Percentiles rank a stretch among this genome's conserved stretches.
Evolutionary conservation across 2,888 invertebrate genomes (phyloP).

Genomic region (Andrena trimmerana): DNA sequence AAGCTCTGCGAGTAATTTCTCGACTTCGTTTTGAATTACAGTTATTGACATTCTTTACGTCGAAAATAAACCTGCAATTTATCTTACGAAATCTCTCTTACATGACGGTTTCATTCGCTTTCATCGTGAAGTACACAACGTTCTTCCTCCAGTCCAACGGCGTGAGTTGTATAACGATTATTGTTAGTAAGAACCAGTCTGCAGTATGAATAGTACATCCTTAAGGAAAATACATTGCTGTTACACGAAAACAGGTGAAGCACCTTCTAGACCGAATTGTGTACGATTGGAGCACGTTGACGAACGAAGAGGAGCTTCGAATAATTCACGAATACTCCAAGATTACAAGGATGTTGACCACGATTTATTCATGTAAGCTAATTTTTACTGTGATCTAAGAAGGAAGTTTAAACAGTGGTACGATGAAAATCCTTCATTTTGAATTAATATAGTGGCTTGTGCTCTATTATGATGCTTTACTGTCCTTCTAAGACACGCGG

Average conservation of each 20-base stretch:
- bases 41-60: conserved; percentile 8
- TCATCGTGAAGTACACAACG: conserved; percentile 13
- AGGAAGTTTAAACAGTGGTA: too few relatives aligned
- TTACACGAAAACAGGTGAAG: conserved; percentile 13
- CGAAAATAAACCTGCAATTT: neutral
- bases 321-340: conserved; percentile 31
- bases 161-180: conserved; percentile 26
- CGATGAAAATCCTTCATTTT: too few relatives aligned
- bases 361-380: conserved; percentile 5
- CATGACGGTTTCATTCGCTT: neutral
- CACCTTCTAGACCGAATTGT: conserved; percentile 15
- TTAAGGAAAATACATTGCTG: neutral
- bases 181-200: neutral
- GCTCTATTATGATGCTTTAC: too few relatives aligned
- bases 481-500: too few relatives aligned
- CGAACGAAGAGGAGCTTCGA: conserved; percentile 31
- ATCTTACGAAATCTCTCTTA: neutral
- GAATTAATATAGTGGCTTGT: too few relatives aligned
- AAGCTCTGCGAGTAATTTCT: neutral
- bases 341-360: neutral
- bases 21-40: conserved; percentile 7
- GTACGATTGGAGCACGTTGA: conserved; percentile 34
- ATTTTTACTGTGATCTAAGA: neutral
- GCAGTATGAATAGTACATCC: too few relatives aligned
- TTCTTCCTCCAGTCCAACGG: conserved; percentile 7